phyloP scores from a whole-genome alignment of 1,140 invertebrate genomes.

The Dendrolimus punctatus region DNA sequence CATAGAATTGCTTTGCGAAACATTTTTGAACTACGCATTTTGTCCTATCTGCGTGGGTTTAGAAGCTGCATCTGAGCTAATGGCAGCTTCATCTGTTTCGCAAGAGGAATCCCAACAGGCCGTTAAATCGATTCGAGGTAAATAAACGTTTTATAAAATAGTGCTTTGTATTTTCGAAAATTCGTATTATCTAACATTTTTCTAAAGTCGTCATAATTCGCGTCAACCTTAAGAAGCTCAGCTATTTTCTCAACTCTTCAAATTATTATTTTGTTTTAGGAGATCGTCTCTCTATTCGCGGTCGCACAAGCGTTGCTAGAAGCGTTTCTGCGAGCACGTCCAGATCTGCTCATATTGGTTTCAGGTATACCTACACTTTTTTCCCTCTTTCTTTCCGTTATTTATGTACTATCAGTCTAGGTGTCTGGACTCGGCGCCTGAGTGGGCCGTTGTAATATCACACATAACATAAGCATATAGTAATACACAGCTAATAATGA shows the following conservation, averaged over 20 bases:
- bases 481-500: no score
- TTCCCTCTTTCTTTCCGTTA: no score
- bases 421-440: no score
- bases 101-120: constrained; percentile 31
- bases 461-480: no score
- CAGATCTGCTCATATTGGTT: constrained; percentile 41
- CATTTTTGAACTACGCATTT: constrained; percentile 75
- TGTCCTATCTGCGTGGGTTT: constrained; percentile 68
- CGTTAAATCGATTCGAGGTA: constrained; percentile 17
- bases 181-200: no score
- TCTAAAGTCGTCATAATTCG: no score
- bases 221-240: no score
- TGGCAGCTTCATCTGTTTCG: constrained; percentile 20
- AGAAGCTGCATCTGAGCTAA: constrained; percentile 34
- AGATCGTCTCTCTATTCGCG: constrained; percentile 32
- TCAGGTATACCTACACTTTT: constrained; percentile 31
- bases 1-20: constrained; percentile 70
- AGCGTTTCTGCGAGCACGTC: constrained; percentile 49
- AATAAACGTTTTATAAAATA: not conserved
- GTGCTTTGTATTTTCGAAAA: no score
- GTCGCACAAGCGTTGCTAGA: constrained; percentile 31
- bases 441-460: no score
- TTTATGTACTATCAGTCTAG: no score
- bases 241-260: no score
- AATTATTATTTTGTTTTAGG: constrained; percentile 14